phyloP scores from a whole-genome alignment of 2,888 invertebrate species.

The Halocaridina rubra region DNA sequence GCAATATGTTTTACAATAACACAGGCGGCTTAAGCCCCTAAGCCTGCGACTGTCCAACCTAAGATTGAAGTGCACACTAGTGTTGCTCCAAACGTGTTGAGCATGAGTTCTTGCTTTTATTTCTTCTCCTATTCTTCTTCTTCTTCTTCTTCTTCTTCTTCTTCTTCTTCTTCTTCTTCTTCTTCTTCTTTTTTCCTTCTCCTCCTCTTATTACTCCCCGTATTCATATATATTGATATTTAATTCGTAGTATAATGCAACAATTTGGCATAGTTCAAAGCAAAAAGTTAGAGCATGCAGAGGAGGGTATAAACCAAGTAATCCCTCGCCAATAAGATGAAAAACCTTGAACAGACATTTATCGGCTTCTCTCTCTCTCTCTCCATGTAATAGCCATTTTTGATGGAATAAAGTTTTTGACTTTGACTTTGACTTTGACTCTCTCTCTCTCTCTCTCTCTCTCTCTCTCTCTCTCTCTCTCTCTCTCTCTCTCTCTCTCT shows the following conservation, averaged over 20 bases:
- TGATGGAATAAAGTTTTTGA: too few species aligned
- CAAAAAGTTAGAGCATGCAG: too few species aligned
- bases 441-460: background rate
- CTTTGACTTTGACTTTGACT: too few species aligned
- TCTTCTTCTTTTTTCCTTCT: background rate
- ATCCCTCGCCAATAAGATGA: background rate
- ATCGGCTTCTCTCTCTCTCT: background rate
- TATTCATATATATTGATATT: background rate
- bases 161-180: background rate
- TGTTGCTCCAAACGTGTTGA: slow-evolving; percentile 21
- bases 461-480: slow-evolving; percentile 18
- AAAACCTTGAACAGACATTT: background rate
- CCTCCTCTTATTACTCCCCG: background rate
- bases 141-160: background rate
- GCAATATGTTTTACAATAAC: too few species aligned
- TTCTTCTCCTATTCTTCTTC: background rate
- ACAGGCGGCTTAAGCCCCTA: background rate
- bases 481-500: background rate
- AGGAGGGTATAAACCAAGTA: too few species aligned
- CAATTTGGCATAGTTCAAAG: too few species aligned
- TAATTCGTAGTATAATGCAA: too few species aligned
- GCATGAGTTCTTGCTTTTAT: background rate
- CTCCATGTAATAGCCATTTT: background rate
- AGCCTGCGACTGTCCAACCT: background rate
- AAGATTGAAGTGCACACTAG: slow-evolving; percentile 35